Evolutionary conservation across 2,888 invertebrate genomes (phyloP).

Genomic region (Aelia acuminata): DNA sequence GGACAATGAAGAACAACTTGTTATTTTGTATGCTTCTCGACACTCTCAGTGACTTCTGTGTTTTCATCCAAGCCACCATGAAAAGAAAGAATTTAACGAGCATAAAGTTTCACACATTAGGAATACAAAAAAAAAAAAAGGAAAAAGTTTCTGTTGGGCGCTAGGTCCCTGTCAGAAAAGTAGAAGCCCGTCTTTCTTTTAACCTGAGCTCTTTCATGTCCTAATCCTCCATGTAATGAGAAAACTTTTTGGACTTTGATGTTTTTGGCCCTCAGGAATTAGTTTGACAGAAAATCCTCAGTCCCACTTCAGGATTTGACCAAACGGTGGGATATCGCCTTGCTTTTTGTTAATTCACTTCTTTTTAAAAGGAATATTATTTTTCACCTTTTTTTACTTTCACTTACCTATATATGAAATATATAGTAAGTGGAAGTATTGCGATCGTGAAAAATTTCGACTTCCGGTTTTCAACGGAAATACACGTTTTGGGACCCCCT

Average conservation of each 20-base stretch:
- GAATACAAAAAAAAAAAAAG: neutral
- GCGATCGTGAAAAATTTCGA: no score
- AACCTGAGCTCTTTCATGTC: neutral
- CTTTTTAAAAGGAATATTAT: no score
- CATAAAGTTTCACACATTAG: conserved; percentile 22
- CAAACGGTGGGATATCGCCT: neutral
- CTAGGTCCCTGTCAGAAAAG: neutral
- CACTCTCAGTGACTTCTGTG: neutral
- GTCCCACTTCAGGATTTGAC: neutral
- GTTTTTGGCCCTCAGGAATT: neutral
- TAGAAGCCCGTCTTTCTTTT: neutral
- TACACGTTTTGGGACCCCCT: no score
- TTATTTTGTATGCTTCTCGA: no score
- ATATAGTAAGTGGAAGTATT: no score
- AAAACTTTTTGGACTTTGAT: conserved; percentile 23
- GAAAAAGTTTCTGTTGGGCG: neutral
- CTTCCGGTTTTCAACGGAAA: no score
- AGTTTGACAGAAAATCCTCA: neutral
- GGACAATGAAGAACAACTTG: neutral
- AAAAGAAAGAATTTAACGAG: neutral
- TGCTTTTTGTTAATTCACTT: no score
- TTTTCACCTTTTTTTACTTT: no score
- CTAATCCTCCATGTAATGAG: conserved; percentile 34
- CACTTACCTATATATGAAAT: no score
- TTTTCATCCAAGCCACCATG: neutral